Base-by-base conservation (phyloP, 2,797 vertebrate genomes). In the Poecilia wingei region DNA sequence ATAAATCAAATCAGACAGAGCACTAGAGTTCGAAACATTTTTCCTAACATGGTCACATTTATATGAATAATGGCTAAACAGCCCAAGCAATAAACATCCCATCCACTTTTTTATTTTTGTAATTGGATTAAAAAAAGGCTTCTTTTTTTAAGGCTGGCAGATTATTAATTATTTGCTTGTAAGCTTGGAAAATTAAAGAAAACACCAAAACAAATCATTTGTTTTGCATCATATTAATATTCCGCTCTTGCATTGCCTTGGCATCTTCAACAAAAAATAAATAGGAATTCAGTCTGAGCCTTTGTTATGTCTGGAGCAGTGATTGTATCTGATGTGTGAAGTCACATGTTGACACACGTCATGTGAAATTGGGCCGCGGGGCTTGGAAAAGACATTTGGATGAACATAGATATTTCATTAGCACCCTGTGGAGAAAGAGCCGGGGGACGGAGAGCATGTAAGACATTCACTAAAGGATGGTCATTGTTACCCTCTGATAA, bases 381-480 rank as follows among this genome's bases (percentile, higher is more conserved):
- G 96, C 96, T 95, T 94, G 95, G 95, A 85, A 95, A 95, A 96
- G 93, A 96, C 96, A 96, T 97, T 97, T 96, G 95, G 94, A 95
- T 90, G 95, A 97, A 96, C 96, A 97, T 97, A 96, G 97, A 96
- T 97, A 96, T 98, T 98, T 97, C 96, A 98, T 97, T 97, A 97
- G 94, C 95, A 96, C 97, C 97, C 97, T 95, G 95, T 95, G 95
- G 97, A 96, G 94, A 95, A 96, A 90, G 92, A 95, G 92, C 91
- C 91, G 93, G 74, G 88, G 92, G 94, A 96, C 93, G 86, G 82
- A 88, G 91, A 94, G 95, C 95, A 85, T 92, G 93, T 78, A 92
- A 94, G 92, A 94, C 92, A 92, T 91, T 94, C 90, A 93, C 94
- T 93, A 84, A 88, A 94, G 94, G 96, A 96, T 87, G 91, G 94